phyloP scores from a whole-genome alignment of 2,113 vertebrate species.

The Cyanoramphus novaezelandiae region DNA sequence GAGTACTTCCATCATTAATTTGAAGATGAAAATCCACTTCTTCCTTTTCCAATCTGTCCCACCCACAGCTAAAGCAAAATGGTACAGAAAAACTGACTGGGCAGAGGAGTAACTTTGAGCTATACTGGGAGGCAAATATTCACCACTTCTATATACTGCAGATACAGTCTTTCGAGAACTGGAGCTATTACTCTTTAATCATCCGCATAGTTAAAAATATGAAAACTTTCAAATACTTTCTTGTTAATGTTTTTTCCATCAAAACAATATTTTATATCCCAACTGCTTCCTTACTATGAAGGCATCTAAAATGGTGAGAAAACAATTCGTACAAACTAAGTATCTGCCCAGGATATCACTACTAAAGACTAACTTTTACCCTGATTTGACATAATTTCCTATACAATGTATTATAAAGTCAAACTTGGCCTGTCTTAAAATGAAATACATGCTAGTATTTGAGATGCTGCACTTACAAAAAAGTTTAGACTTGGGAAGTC shows the following conservation, averaged over 20 bases:
- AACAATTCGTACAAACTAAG: not conserved
- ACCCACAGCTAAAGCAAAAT: not conserved
- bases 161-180: not conserved
- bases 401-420: not conserved
- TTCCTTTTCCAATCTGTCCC: not conserved
- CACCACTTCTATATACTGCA: not conserved
- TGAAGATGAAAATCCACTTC: not conserved
- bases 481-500: not conserved
- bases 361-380: not conserved
- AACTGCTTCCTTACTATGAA: not conserved
- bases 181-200: not conserved
- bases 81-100: accelerated
- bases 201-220: not conserved
- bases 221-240: not conserved
- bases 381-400: not conserved
- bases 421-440: not conserved
- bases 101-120: not conserved
- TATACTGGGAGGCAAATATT: not conserved
- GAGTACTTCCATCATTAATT: not conserved
- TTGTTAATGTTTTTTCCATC: not conserved
- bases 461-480: not conserved
- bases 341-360: not conserved
- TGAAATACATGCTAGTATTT: not conserved
- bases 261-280: not conserved
- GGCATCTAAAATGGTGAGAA: not conserved